phyloP scores from a whole-genome alignment of 2,888 invertebrate genomes.

The Tryphoninae sp. region DNA sequence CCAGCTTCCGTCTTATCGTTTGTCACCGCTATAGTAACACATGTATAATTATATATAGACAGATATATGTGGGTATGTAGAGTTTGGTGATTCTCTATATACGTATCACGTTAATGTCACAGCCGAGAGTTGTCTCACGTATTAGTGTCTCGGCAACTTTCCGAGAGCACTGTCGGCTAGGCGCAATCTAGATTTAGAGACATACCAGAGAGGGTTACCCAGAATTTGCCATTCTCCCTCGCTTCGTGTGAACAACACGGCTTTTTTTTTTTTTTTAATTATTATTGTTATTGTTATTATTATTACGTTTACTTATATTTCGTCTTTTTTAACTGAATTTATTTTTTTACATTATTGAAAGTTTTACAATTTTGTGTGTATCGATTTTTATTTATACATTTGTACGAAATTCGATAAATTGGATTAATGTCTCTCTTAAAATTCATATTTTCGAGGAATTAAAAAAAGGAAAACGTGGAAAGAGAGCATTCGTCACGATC shows the following conservation, averaged over 20 bases:
- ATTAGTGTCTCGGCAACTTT: conserved; percentile 14
- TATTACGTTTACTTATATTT: background rate
- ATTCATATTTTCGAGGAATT: background rate
- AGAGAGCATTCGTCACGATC: too few species aligned
- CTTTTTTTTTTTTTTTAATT: background rate
- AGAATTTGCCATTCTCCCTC: conserved; percentile 16
- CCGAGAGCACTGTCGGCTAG: conserved; percentile 26
- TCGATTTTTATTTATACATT: too few species aligned
- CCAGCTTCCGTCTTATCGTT: conserved; percentile 48
- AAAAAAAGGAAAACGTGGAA: conserved; percentile 6
- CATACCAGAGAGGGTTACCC: conserved; percentile 24
- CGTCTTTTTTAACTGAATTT: too few species aligned
- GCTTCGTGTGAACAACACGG: background rate
- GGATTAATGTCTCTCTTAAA: too few species aligned
- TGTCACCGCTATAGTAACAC: conserved; percentile 2
- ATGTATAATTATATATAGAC: background rate
- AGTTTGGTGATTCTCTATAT: background rate
- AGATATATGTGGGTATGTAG: background rate
- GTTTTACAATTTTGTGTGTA: too few species aligned
- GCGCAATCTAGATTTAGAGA: conserved; percentile 52
- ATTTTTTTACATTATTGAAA: too few species aligned
- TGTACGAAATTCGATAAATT: too few species aligned
- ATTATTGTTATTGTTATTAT: background rate
- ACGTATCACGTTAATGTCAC: conserved; percentile 38
- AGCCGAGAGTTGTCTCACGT: conserved; percentile 14